Evolutionary conservation across 2,888 invertebrate genomes (phyloP).

Genomic region (Idaea dimidiata): DNA sequence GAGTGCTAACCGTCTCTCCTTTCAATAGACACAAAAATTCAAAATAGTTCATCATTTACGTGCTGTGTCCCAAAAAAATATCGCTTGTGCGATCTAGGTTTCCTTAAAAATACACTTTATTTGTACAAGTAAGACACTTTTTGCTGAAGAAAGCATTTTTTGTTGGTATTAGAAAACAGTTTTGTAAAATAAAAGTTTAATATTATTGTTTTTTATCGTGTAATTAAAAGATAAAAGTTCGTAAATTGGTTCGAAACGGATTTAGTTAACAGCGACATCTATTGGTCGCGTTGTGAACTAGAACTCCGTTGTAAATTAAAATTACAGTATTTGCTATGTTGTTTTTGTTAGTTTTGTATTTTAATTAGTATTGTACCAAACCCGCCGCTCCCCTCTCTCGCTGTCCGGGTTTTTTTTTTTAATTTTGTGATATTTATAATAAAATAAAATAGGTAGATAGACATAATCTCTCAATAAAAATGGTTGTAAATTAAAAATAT

Average conservation of each 20-base stretch:
- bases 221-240: neutral
- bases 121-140: slow-evolving; percentile 4
- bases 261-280: slow-evolving; percentile 33
- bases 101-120: slow-evolving; percentile 8
- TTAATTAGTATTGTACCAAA: no score
- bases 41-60: slow-evolving; percentile 19
- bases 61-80: slow-evolving; percentile 25
- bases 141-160: slow-evolving; percentile 11
- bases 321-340: no score
- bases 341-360: no score
- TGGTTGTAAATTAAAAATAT: slow-evolving; percentile 6
- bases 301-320: no score
- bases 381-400: no score
- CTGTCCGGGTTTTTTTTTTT: no score
- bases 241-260: neutral
- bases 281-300: slow-evolving; percentile 8
- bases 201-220: neutral
- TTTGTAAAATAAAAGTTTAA: neutral
- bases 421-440: no score
- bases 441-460: no score
- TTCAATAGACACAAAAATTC: slow-evolving; percentile 91
- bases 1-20: slow-evolving; percentile 98
- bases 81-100: slow-evolving; percentile 35
- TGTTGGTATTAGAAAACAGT: slow-evolving; percentile 2
- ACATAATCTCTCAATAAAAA: no score